A percentile compares a stretch with the other conserved stretches of the same genome.
phyloP scores from a whole-genome alignment of 2,888 invertebrate species.

The Drosophila helvetica region DNA sequence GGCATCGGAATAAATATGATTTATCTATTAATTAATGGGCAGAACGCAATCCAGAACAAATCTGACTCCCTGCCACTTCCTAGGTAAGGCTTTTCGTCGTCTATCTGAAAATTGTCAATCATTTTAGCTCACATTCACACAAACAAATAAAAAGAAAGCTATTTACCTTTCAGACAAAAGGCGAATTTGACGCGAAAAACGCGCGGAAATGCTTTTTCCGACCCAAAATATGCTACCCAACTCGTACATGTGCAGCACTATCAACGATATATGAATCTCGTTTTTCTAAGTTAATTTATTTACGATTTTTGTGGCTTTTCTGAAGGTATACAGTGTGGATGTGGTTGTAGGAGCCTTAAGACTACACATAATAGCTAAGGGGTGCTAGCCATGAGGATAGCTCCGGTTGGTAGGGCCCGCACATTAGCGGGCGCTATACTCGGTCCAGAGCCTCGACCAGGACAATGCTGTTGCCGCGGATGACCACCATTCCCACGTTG shows the following conservation, averaged over 20 bases:
- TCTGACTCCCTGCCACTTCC: too few species aligned
- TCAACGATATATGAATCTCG: neutral
- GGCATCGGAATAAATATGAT: too few species aligned
- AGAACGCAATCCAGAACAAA: too few species aligned
- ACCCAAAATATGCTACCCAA: neutral
- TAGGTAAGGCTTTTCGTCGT: too few species aligned
- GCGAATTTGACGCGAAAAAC: neutral
- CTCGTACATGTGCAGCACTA: neutral
- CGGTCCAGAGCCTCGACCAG: slow-evolving; percentile 97
- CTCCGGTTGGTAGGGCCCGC: neutral
- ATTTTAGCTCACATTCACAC: neutral
- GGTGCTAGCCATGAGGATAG: slow-evolving; percentile 8
- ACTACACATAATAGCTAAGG: slow-evolving; percentile 53
- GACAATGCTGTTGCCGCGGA: slow-evolving; percentile 98
- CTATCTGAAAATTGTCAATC: neutral
- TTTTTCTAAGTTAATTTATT: slow-evolving; percentile 36
- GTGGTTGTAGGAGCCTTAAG: slow-evolving; percentile 42
- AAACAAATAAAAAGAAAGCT: neutral
- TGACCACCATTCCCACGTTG: slow-evolving; percentile 98
- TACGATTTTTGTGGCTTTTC: slow-evolving; percentile 16
- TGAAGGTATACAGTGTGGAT: slow-evolving; percentile 27
- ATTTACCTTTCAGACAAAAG: neutral
- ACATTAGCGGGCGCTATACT: slow-evolving; percentile 83
- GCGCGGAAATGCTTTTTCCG: neutral
- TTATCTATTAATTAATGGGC: too few species aligned